phyloP scores from a whole-genome alignment of 2,113 vertebrate species.

The Nipponia nippon region DNA sequence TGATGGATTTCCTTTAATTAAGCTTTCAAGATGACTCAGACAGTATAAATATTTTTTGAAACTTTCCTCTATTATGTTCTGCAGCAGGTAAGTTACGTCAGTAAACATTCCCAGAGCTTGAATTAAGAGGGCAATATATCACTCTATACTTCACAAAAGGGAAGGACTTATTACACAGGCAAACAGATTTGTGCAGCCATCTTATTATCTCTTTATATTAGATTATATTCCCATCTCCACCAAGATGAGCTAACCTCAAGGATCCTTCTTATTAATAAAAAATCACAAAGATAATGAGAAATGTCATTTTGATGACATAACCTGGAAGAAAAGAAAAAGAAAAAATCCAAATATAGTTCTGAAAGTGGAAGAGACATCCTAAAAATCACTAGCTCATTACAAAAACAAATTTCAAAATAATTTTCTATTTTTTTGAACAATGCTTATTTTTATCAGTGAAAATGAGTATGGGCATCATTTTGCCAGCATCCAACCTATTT shows the following conservation, averaged over 20 bases:
- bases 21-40: background rate
- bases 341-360: background rate
- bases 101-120: background rate
- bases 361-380: background rate
- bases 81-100: background rate
- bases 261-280: background rate
- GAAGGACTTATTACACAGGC: background rate
- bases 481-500: background rate
- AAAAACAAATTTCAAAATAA: background rate
- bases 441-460: background rate
- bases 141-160: background rate
- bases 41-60: constrained; percentile 3
- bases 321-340: background rate
- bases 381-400: background rate
- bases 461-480: background rate
- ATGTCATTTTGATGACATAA: background rate
- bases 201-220: background rate
- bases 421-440: background rate
- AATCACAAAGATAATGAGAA: background rate
- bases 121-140: background rate
- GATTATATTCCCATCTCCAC: background rate
- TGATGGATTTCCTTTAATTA: constrained; percentile 38
- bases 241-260: background rate
- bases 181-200: background rate
- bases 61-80: background rate